phyloP scores from a whole-genome alignment of 2,113 vertebrate genomes.

The Melanerpes formicivorus region DNA sequence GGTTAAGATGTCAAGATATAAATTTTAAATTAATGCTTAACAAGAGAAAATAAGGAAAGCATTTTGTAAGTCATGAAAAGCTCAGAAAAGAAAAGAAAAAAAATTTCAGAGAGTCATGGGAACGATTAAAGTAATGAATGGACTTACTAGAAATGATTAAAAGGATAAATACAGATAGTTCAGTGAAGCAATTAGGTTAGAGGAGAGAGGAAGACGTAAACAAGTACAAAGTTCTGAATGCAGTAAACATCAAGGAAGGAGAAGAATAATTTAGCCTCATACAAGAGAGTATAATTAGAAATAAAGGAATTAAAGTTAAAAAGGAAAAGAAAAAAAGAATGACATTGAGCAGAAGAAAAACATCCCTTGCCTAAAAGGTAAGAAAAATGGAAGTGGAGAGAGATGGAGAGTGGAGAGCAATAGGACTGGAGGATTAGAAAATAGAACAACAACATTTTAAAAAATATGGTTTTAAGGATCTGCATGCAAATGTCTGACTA shows the following conservation, averaged over 20 bases:
- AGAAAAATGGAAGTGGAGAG: not conserved
- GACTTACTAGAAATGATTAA: conserved; percentile 46
- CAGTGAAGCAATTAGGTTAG: conserved; percentile 34
- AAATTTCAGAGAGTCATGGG: not conserved
- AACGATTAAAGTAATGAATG: conserved; percentile 34
- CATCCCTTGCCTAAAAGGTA: not conserved
- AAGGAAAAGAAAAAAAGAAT: not conserved
- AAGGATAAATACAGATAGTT: conserved; percentile 53
- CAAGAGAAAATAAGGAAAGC: not conserved
- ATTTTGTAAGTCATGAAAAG: conserved; percentile 3
- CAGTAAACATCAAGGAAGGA: not conserved
- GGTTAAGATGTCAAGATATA: not conserved
- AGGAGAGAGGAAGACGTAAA: not conserved
- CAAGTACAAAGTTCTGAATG: conserved; percentile 15
- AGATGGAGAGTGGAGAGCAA: too few relatives aligned
- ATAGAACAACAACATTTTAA: not conserved
- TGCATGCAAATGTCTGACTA: not conserved
- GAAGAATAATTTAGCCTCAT: not conserved
- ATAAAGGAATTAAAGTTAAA: conserved; percentile 12
- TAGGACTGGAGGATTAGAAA: not conserved
- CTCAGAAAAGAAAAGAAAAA: not conserved
- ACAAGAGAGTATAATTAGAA: not conserved
- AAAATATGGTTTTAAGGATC: not conserved
- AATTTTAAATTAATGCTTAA: not conserved
- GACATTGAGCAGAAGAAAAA: not conserved